Evolutionary conservation across 2,797 vertebrate genomes (phyloP).

Genomic region (Hydrophis major): DNA sequence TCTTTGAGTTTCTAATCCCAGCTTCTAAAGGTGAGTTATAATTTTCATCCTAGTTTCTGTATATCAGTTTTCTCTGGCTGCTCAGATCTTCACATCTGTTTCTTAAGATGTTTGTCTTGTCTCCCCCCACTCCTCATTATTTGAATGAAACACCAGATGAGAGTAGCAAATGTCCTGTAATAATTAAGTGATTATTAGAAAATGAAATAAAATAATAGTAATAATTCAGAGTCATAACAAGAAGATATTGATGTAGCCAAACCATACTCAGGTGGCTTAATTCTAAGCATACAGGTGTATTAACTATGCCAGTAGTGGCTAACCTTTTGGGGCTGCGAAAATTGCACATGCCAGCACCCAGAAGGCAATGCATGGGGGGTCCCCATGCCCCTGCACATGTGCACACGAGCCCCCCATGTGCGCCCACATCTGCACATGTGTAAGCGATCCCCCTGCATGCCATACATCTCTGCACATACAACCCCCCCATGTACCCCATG

Average conservation of each 20-base stretch:
- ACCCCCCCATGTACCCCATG: too few relatives aligned
- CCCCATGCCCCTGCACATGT: too few relatives aligned
- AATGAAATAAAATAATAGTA: not conserved
- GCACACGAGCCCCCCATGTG: too few relatives aligned
- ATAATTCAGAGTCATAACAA: not conserved
- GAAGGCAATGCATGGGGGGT: too few relatives aligned
- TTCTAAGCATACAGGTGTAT: not conserved
- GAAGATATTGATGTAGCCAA: not conserved
- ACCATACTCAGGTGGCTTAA: not conserved
- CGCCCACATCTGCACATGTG: too few relatives aligned
- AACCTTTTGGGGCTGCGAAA: too few relatives aligned
- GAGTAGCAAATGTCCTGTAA: not conserved
- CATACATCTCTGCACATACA: too few relatives aligned
- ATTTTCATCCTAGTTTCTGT: not conserved
- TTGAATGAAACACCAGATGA: not conserved
- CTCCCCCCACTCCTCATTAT: not conserved
- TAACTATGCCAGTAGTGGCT: not conserved
- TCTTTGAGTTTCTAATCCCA: not conserved
- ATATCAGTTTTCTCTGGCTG: not conserved
- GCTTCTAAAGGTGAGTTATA: not conserved
- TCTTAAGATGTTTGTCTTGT: not conserved
- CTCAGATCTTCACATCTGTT: not conserved
- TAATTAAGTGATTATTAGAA: not conserved
- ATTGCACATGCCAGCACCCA: too few relatives aligned
- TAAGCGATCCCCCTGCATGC: too few relatives aligned